These are phyloP conservation scores for Cremastinae sp. DNA, from an alignment of 2,888 invertebrate species.

Conservation along the genomic window DNA sequence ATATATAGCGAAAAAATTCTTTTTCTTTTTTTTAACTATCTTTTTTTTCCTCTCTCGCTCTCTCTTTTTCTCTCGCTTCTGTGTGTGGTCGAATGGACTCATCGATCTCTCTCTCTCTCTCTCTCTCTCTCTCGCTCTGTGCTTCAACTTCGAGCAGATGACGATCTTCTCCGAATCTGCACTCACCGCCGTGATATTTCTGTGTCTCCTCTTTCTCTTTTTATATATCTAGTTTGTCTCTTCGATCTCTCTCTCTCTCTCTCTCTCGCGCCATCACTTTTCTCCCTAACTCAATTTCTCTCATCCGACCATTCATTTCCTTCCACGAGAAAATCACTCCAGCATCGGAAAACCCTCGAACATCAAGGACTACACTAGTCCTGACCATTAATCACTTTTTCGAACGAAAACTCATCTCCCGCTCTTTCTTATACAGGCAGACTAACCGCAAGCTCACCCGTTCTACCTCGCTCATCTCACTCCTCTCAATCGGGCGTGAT, in stretches of 20 bases:
- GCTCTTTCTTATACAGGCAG: conserved; percentile 6
- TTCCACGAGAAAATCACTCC: conserved; percentile 17
- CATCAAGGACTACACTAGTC: conserved; percentile 22
- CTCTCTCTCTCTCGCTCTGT: conserved; percentile 9
- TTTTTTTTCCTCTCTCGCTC: conserved; percentile 16
- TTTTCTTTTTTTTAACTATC: too few species aligned
- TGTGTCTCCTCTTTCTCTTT: neutral
- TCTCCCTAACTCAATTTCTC: conserved; percentile 24
- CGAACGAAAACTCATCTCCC: conserved; percentile 36
- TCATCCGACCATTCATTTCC: conserved; percentile 13
- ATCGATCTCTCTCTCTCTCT: conserved; percentile 19
- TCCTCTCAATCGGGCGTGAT: neutral
- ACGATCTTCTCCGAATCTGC: conserved; percentile 41
- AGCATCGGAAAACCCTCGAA: conserved; percentile 35
- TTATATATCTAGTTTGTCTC: neutral
- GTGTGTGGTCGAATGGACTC: conserved; percentile 45
- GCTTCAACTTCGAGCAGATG: conserved; percentile 33
- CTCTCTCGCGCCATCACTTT: conserved; percentile 18
- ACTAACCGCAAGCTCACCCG: conserved; percentile 23
- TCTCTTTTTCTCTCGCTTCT: neutral
- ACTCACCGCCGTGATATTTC: conserved; percentile 7
- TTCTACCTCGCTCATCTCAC: conserved; percentile 1
- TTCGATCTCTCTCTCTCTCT: conserved; percentile 12
- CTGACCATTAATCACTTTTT: conserved; percentile 49
- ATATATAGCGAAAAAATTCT: conserved; percentile 9